Evolutionary conservation across 2,888 invertebrate species (phyloP).

Genomic region (Patella ulyssiponensis): DNA sequence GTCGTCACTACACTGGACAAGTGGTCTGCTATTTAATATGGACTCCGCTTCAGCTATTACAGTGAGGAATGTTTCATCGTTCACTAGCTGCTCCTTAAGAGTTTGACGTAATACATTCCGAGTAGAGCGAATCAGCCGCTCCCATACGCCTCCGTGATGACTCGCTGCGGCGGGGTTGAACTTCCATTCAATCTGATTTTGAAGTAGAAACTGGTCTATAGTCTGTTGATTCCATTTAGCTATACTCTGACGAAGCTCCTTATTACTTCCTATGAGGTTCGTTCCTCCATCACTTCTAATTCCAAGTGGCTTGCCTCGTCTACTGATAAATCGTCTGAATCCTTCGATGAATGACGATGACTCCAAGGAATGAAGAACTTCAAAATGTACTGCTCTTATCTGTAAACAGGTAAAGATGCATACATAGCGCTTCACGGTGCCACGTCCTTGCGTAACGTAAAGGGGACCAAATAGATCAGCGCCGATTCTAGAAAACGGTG

Average conservation of each 20-base stretch:
- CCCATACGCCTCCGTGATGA: conserved; percentile 39
- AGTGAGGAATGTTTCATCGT: background rate
- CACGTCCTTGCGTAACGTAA: conserved; percentile 24
- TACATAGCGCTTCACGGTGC: conserved; percentile 27
- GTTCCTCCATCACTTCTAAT: background rate
- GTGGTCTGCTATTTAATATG: conserved; percentile 32
- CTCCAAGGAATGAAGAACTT: conserved; percentile 25
- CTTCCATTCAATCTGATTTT: background rate
- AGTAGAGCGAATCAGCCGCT: conserved; percentile 34
- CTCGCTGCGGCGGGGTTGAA: background rate
- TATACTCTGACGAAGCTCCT: background rate
- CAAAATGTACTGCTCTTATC: conserved; percentile 30
- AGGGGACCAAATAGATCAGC: conserved; percentile 30
- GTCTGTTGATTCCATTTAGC: background rate
- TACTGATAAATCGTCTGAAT: background rate
- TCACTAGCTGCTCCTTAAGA: background rate
- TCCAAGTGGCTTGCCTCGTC: background rate
- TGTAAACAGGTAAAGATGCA: conserved; percentile 32
- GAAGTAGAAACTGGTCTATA: background rate
- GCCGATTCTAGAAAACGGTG: conserved; percentile 28
- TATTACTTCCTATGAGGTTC: background rate
- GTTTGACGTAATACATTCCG: conserved; percentile 17
- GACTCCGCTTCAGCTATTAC: conserved; percentile 20
- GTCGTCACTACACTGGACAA: conserved; percentile 20
- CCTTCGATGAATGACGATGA: background rate